Evolutionary conservation across 2,888 invertebrate genomes (phyloP), one percentile per base, ranked within the genome.

Genomic region (Synanthedon tipuliformis): DNA sequence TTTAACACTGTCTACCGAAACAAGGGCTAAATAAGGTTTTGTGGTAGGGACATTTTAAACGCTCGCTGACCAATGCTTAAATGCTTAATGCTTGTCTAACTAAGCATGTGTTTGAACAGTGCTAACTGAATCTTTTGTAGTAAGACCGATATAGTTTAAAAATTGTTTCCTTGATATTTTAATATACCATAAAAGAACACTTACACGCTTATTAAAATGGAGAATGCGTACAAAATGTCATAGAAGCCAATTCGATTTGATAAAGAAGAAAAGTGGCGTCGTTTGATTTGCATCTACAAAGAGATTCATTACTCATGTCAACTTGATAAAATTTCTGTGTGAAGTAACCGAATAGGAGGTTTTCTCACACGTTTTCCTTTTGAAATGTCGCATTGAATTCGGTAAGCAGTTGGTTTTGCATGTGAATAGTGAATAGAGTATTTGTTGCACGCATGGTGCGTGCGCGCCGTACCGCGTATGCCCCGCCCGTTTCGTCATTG

Each of bases 371-470:
- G 59, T 59, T 64, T 67, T 65, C 65, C 69, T 68, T 23, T 66
- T 55, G 62, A 59, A 69, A 65, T 66, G 67, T 73, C 69, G 69
- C 65, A 62, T 66, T 59, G 68, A 68, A 67, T 75, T 75, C 65
- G 64, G 68, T 68, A 68, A 75, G 68, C 65, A 71, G 70, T 74
- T 69, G 73, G 73, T 78, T 84, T 81, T 80, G 81, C 81, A 84
- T 84, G 76, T 77, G 78, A 82, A 82, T 78, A 63, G 73, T 40
- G 27, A 40, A 40, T 69, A 63, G 63, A 59, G 76, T 79, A 81
- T 82, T 75, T 81, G 69, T 56, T 73, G 74, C 81, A 79, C 79
- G 82, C 73, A 68, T 69, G 64, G 68, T 77, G 83, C 81, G 83
- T 80, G 78, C 75, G 75, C 74, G 72, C 71, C 68, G 69, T 58